Conservation (phyloP, 1,140 invertebrate genomes). For the Drosophila albomicans region DNA sequence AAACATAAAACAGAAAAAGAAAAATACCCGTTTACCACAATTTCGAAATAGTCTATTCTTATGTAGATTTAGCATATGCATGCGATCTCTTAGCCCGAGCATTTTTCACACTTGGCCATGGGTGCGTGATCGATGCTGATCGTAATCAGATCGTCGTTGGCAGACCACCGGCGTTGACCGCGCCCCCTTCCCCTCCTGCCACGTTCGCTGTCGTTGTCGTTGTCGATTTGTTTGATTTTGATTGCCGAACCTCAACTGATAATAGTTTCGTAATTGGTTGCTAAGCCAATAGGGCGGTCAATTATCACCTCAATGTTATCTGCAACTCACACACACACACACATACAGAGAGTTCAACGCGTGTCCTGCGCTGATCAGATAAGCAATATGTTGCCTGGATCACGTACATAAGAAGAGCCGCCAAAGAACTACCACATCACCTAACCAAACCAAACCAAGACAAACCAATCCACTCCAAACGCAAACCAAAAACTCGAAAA, state of each 20-base stretch:
- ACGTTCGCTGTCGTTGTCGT: background rate
- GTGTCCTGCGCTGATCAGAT: conserved; percentile 65
- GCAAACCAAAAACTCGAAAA: conserved; percentile 10
- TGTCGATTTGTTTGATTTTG: conserved; percentile 63
- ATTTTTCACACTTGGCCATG: conserved; percentile 71
- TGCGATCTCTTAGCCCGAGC: conserved; percentile 32
- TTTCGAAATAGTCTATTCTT: background rate
- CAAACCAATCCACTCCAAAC: conserved; percentile 5
- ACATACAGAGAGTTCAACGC: conserved; percentile 3
- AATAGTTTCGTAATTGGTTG: conserved; percentile 76
- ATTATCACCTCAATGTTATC: conserved; percentile 81
- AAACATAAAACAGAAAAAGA: background rate
- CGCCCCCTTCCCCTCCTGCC: conserved; percentile 30
- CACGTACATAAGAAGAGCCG: conserved; percentile 67
- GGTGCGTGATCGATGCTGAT: conserved; percentile 55
- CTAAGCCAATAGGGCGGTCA: conserved; percentile 80
- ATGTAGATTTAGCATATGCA: conserved; percentile 28
- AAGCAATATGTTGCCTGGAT: conserved; percentile 49
- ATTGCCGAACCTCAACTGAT: conserved; percentile 59
- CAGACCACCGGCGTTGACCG: conserved; percentile 63
- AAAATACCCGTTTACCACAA: background rate
- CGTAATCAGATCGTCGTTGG: conserved; percentile 17
- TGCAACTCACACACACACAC: conserved; percentile 10
- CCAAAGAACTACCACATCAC: conserved; percentile 50
- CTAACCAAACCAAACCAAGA: conserved; percentile 48